A percentile compares a stretch with the other conserved stretches of the same genome.
Evolutionary conservation across 1,140 invertebrate species (phyloP).

Genomic region (Aphis gossypii): DNA sequence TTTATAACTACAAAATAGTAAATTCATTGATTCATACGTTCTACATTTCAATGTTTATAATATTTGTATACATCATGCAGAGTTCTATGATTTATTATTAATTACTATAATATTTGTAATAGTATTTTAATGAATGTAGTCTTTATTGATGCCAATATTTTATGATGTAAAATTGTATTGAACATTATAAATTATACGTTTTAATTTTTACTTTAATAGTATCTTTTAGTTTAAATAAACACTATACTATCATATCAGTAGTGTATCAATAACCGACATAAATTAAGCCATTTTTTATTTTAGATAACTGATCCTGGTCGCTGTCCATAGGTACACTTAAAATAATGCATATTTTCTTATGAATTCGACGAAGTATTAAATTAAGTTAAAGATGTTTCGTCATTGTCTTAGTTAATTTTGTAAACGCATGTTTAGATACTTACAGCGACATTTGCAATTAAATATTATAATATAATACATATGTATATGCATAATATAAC

Average conservation of each 20-base stretch:
- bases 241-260: not conserved
- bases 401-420: not conserved
- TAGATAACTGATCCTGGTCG: not conserved
- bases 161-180: not conserved
- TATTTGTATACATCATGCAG: too few species aligned
- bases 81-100: too few species aligned
- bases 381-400: not conserved
- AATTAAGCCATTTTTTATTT: not conserved
- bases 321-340: not conserved
- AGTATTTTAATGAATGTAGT: not conserved
- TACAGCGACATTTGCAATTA: not conserved
- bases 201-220: not conserved
- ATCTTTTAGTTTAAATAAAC: not conserved
- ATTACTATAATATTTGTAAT: not conserved
- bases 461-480: too few species aligned
- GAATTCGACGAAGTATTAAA: not conserved
- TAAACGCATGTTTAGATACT: not conserved
- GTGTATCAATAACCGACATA: not conserved
- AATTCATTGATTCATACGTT: too few species aligned
- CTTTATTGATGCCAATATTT: too few species aligned
- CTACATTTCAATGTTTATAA: too few species aligned
- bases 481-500: not conserved
- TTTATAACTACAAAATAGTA: not conserved
- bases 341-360: not conserved
- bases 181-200: not conserved